These are phyloP conservation scores for Lamprotornis superbus DNA, from an alignment of 2,113 vertebrate genomes.

Conservation along the genomic window DNA sequence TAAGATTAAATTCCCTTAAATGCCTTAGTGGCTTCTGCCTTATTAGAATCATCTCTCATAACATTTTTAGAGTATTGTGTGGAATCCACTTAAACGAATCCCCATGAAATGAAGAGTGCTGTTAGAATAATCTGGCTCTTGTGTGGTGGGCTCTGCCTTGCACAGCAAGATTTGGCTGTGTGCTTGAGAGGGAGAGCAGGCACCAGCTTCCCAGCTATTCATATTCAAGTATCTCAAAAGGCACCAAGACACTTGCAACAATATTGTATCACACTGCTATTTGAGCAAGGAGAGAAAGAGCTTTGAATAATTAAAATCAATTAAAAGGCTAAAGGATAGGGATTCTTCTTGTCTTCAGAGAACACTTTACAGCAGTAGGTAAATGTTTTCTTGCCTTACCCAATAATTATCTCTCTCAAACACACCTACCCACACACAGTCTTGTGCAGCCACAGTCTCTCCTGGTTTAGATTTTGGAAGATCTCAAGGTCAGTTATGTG, in stretches of 20 bases:
- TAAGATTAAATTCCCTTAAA: constrained; percentile 66
- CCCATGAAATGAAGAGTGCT: constrained; percentile 50
- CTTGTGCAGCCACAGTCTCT: not conserved
- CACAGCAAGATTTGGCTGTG: constrained; percentile 4
- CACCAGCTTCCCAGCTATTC: constrained; percentile 37
- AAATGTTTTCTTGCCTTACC: constrained; percentile 58
- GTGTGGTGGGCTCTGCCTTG: not conserved
- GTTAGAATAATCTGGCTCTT: constrained; percentile 47
- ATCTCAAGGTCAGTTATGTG: not conserved
- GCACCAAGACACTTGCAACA: constrained; percentile 23
- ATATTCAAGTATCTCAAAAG: constrained; percentile 50
- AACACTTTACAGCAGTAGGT: constrained; percentile 26
- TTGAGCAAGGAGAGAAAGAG: constrained; percentile 58
- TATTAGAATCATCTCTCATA: constrained; percentile 68
- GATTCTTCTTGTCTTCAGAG: constrained; percentile 58
- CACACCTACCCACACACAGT: not conserved
- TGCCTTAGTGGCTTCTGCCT: constrained; percentile 44
- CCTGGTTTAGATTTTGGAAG: not conserved
- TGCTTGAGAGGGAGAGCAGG: not conserved
- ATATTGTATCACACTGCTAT: constrained; percentile 43
- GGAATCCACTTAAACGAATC: constrained; percentile 61
- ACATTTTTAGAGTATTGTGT: constrained; percentile 53
- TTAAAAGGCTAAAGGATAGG: constrained; percentile 61
- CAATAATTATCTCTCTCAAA: constrained; percentile 37
- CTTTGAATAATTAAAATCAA: constrained; percentile 72